Base-by-base conservation (phyloP, 2,888 invertebrate genomes). In the Brachypalpus laphriformis region DNA sequence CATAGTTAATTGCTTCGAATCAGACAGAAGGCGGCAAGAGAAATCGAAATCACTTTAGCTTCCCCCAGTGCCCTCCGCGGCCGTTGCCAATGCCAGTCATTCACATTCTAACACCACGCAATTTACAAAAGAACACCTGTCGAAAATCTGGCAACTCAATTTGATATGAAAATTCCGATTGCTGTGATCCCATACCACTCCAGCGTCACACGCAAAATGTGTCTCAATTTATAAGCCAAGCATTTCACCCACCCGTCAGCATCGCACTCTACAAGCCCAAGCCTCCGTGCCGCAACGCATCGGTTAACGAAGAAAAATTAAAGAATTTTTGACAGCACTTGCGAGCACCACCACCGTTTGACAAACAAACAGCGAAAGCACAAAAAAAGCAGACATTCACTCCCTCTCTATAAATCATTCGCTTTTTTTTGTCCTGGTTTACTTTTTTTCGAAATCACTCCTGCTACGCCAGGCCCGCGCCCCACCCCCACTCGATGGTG, bases 291-390 rank as follows among this genome's bases (percentile, higher is more conserved):
- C 51, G 37, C 45, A 7, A 22, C 63, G 57, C 72, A 31, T 49
- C 61, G 68, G 82, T 83, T 83, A 83, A 83, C 83, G 83, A 83
- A 83, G 83, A 83, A 83, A 83, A 83, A 83, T 80, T 83, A 83
- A 83, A 80, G 80, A 80, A 83, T 70, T 85, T 83, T 75, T 85
- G 83, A 85, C 83, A 85, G 81, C 83, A 75, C 74, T 75, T 75
- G 74, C 57, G 70, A 85, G 51, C 68, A n/a, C 14, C 65, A 54
- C 65, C 82, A 61, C 51, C 59, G 34, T 61, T 71, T 72, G 66
- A 40, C 72, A 77, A 82, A 74, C 74, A 74, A 68, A 78, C 71
- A 77, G 61, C 28, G 51, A 59, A 34, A 22, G 40, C 54, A 42
- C 22, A 37, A 40, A 11, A 65, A 51, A 78, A 47, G 34, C 59